Conservation (phyloP, 2,888 invertebrate species). For the Venusia cambrica region DNA sequence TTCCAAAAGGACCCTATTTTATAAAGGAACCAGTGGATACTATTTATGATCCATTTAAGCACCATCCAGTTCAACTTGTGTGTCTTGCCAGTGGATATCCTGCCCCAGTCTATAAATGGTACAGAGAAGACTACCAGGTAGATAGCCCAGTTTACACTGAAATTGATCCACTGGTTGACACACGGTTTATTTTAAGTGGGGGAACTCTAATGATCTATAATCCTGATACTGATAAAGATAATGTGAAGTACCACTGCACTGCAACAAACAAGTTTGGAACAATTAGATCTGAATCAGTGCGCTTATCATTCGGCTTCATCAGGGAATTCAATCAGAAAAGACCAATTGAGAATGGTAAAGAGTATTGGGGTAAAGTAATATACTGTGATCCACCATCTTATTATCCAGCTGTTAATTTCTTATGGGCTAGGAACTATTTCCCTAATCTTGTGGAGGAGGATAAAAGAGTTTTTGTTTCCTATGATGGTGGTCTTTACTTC, state of each 20-base stretch:
- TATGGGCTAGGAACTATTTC: slow-evolving; percentile 95
- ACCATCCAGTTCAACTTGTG: slow-evolving; percentile 89
- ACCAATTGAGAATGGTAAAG: slow-evolving; percentile 90
- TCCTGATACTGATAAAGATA: slow-evolving; percentile 90
- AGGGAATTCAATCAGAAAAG: slow-evolving; percentile 94
- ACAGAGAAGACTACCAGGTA: slow-evolving; percentile 91
- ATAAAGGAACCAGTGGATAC: slow-evolving; percentile 91
- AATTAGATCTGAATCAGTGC: slow-evolving; percentile 92
- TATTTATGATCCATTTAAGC: slow-evolving; percentile 90
- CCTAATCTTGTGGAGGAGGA: slow-evolving; percentile 97
- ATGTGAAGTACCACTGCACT: slow-evolving; percentile 95
- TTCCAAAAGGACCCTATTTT: slow-evolving; percentile 94
- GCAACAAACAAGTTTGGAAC: slow-evolving; percentile 94
- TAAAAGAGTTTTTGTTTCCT: slow-evolving; percentile 94
- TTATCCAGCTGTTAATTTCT: slow-evolving; percentile 93
- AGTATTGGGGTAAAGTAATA: slow-evolving; percentile 96
- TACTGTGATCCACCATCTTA: slow-evolving; percentile 96
- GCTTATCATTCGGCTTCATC: slow-evolving; percentile 93
- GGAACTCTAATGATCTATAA: slow-evolving; percentile 94
- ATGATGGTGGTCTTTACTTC: slow-evolving; percentile 96
- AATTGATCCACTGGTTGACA: slow-evolving; percentile 89
- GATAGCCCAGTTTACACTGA: slow-evolving; percentile 85
- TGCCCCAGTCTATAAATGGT: slow-evolving; percentile 94
- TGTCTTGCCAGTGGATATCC: slow-evolving; percentile 94
- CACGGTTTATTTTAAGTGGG: slow-evolving; percentile 92